phyloP scores from a whole-genome alignment of 2,888 invertebrate genomes.

The Agrotis segetum region DNA sequence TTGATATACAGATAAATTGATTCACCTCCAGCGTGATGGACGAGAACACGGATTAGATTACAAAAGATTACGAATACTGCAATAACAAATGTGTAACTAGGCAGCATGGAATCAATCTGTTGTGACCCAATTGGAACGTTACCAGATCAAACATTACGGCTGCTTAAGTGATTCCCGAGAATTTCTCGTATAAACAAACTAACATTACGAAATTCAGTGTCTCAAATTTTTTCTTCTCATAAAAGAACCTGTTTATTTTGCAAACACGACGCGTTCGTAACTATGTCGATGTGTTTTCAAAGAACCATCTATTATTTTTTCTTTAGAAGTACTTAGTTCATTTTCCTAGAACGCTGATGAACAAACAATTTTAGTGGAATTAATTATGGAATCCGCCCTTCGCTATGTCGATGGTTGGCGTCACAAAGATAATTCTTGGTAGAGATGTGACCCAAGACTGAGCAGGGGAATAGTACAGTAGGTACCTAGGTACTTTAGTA shows the following conservation, averaged over 20 bases:
- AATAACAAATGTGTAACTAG: conserved; percentile 19
- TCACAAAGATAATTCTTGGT: conserved; percentile 61
- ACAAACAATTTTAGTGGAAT: conserved; percentile 54
- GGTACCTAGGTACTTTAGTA: background rate
- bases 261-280: conserved; percentile 44
- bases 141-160: conserved; percentile 61
- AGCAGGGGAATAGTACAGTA: conserved; percentile 51
- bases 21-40: conserved; percentile 24
- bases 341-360: conserved; percentile 51
- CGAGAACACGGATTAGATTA: conserved; percentile 17
- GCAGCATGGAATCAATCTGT: conserved; percentile 37
- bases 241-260: conserved; percentile 41
- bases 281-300: conserved; percentile 49
- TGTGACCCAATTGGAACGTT: conserved; percentile 64
- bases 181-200: conserved; percentile 55
- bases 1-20: conserved; percentile 12
- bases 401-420: conserved; percentile 42
- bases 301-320: conserved; percentile 47
- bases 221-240: conserved; percentile 32
- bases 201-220: conserved; percentile 51
- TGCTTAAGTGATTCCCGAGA: conserved; percentile 63
- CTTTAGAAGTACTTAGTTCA: conserved; percentile 38
- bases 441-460: conserved; percentile 52
- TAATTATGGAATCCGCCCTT: conserved; percentile 50
- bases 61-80: conserved; percentile 19